phyloP scores from a whole-genome alignment of 2,888 invertebrate species.

The Julus scanicus region DNA sequence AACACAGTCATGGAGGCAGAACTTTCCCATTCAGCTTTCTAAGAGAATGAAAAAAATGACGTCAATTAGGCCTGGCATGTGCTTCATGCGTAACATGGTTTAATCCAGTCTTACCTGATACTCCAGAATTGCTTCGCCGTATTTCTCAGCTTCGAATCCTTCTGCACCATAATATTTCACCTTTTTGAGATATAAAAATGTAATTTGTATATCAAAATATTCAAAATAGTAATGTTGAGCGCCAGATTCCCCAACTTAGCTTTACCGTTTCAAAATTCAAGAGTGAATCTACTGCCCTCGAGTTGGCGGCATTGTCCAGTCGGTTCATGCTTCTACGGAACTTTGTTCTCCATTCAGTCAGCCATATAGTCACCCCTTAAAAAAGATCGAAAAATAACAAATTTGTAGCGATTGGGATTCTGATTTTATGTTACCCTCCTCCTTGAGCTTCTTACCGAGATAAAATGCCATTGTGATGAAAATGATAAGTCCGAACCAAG shows the following conservation, averaged over 20 bases:
- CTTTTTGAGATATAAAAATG: slow-evolving; percentile 59
- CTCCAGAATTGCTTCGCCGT: slow-evolving; percentile 82
- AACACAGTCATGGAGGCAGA: slow-evolving; percentile 86
- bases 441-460: slow-evolving; percentile 76
- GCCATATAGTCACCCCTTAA: slow-evolving; percentile 79
- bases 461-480: slow-evolving; percentile 93
- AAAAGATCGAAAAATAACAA: not conserved
- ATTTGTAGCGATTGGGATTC: not conserved
- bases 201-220: no score
- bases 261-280: slow-evolving; percentile 96
- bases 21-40: slow-evolving; percentile 91
- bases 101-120: slow-evolving; percentile 76
- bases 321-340: slow-evolving; percentile 93
- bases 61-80: slow-evolving; percentile 52
- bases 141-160: slow-evolving; percentile 87
- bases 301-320: slow-evolving; percentile 91
- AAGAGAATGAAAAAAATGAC: slow-evolving; percentile 62
- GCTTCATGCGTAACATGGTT: not conserved
- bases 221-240: not conserved
- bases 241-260: not conserved
- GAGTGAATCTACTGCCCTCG: slow-evolving; percentile 93
- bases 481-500: slow-evolving; percentile 95
- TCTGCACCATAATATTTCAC: slow-evolving; percentile 96
- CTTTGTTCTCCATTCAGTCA: slow-evolving; percentile 99
- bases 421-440: not conserved